Evolutionary conservation across 1,140 invertebrate species (phyloP), one percentile per base, ranked within the genome.

Genomic region (Cherax quadricarinatus): DNA sequence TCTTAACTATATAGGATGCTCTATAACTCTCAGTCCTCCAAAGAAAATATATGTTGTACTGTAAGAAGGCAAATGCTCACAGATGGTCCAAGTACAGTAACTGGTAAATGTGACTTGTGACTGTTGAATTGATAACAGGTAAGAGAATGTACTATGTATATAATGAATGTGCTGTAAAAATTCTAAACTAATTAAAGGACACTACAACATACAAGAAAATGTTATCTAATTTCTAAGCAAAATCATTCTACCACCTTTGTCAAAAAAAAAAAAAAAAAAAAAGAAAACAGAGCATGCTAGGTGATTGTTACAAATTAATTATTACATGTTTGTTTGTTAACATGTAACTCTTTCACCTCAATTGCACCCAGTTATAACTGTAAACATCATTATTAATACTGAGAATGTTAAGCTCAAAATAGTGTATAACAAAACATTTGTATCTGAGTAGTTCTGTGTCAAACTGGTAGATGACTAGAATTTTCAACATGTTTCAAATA

Each of bases 401-500:
- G 30, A 41, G 30, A 41, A 41, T 41, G 30, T 41, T 41, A 41
- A 41, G 30, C 30, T 41, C 30, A 41, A 41, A 41, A 41, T 41
- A 41, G 30, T 41, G 30, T 41, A 41, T 41, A 41, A 41, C 30
- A 41, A 41, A 41, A 41, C 30, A 41, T 14, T 10, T 14, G 14
- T 57, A 14, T 10, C 53, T 57, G 53, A 57, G 53, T 57, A 10
- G 53, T 14, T 57, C 53, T 57, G 53, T 57, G 53, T n/a, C 21
- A 83, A 10, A 24, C 21, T 51, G 18, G 30, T 30, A 83, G 81
- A 83, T 83, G 81, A 83, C 81, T 60, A 83, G 81, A 83, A 12
- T n/a, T 83, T 83, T 83, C 81, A 83, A 83, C 21, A 16, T 60
- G 24, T 30, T 83, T 51, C 57, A 57, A 83, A 30, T 83, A 83